Evolutionary conservation across 2,888 invertebrate genomes (phyloP), one percentile per base, ranked within the genome.

Genomic region (Acleris cristana): DNA sequence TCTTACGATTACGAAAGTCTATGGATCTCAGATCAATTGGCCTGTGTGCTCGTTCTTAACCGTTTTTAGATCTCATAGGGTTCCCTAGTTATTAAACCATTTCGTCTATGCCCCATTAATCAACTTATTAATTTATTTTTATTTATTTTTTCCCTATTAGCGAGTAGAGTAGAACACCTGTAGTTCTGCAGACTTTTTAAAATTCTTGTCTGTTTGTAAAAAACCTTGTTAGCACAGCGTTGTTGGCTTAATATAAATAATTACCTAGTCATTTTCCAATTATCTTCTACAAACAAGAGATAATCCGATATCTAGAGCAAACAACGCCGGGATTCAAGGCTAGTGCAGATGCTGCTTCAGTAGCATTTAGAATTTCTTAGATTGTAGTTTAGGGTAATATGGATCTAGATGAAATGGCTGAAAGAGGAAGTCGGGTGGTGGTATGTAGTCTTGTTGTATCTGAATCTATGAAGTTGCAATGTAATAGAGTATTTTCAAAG

Each of bases 271-370:
- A 69, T 76, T 78, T 76, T 75, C 73, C 76, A 79, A 76, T 81
- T 80, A 84, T 86, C 86, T 82, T 75, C 61, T 65, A 59, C 74
- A 82, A 81, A 84, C 82, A 83, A 34, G 70, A 74, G 84, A 83
- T 84, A 75, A 85, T 81, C 81, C 71, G 77, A 78, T 82, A 82
- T 64, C 76, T 70, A 59, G 34, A 18, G 62, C 76, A 83, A 82
- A 88, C 86, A 85, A 18, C 71, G 68, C 69, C 70, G 60, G 71
- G 62, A 72, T 72, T 71, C 83, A 84, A 84, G 83, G 84, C 64
- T 80, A 64, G 70, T 19, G 64, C 18, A 53, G 61, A 68, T 57
- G 26, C 16, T 12, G 34, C 58, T 53, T 56, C 64, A 62, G 59
- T 65, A 54, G 61, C 69, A 18, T 14, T 61, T 48, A 3, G 19